These are phyloP conservation scores for Sycophila sp. DNA, from an alignment of 1,140 invertebrate genomes.

Conservation along the genomic window DNA sequence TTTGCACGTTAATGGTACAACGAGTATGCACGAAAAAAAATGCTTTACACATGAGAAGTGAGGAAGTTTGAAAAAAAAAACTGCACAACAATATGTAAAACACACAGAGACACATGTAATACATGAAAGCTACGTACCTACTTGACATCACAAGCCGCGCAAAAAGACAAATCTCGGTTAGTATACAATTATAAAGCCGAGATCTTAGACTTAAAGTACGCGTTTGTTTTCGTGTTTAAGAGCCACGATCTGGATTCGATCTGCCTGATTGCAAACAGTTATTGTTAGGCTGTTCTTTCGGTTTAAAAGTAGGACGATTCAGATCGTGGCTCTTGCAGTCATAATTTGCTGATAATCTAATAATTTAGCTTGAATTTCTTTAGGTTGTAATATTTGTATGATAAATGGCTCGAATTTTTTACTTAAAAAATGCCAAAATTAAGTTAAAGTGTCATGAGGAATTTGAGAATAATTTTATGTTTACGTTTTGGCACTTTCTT, in stretches of 20 bases:
- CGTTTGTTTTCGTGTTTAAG: slow-evolving; percentile 45
- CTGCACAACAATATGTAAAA: slow-evolving; percentile 10
- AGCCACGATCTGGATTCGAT: neutral
- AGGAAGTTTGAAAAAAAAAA: too few relatives aligned
- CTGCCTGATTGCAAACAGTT: too few relatives aligned
- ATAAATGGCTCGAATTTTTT: neutral
- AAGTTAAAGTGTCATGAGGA: neutral
- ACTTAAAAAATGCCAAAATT: slow-evolving; percentile 1
- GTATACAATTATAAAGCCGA: slow-evolving; percentile 61
- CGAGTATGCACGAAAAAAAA: slow-evolving; percentile 4
- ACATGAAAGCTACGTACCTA: slow-evolving; percentile 63
- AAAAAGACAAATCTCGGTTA: slow-evolving; percentile 66
- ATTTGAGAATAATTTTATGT: too few relatives aligned
- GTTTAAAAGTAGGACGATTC: too few relatives aligned
- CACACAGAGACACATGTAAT: slow-evolving; percentile 28
- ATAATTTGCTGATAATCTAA: neutral
- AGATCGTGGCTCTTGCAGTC: neutral
- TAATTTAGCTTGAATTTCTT: too few relatives aligned
- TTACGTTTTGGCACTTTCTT: too few relatives aligned
- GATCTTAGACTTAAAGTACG: slow-evolving; percentile 49
- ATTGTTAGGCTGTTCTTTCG: too few relatives aligned
- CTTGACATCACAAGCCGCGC: slow-evolving; percentile 68
- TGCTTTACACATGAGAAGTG: neutral
- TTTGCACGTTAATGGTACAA: neutral
- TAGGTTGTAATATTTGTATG: neutral